Percentiles rank a stretch among this genome's conserved stretches.
phyloP scores from a whole-genome alignment of 2,888 invertebrate genomes.

The Merodon equestris region DNA sequence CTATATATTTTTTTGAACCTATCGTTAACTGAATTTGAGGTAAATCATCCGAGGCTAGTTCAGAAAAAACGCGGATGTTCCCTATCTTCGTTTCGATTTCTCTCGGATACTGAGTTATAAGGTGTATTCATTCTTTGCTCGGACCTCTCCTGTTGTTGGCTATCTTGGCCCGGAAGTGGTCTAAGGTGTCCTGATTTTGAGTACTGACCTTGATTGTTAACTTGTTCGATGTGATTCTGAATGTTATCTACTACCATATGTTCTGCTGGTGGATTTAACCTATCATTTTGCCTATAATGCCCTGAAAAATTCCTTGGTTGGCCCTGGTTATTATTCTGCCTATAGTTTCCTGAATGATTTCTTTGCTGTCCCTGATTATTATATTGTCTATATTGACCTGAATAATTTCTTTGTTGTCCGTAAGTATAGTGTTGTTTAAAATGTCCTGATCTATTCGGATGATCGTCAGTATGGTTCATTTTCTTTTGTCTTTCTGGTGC shows the following conservation, averaged over 20 bases:
- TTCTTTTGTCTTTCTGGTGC: slow-evolving; percentile 8
- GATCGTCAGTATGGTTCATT: background rate
- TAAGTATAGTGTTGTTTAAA: background rate
- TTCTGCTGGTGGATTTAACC: slow-evolving; percentile 2
- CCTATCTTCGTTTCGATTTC: background rate
- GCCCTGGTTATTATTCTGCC: slow-evolving; percentile 5
- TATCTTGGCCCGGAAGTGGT: slow-evolving; percentile 11
- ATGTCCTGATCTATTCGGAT: slow-evolving; percentile 9
- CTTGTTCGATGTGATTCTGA: background rate
- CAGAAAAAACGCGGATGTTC: slow-evolving; percentile 17
- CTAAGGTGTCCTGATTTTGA: slow-evolving; percentile 14
- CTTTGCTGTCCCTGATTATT: slow-evolving; percentile 8
- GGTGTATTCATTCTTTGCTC: slow-evolving; percentile 11
- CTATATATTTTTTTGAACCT: too few species aligned
- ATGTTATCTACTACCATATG: slow-evolving; percentile 12
- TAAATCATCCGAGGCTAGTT: slow-evolving; percentile 22
- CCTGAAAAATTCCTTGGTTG: slow-evolving; percentile 10
- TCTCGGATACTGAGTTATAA: background rate
- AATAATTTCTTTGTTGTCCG: slow-evolving; percentile 8
- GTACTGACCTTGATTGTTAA: slow-evolving; percentile 13
- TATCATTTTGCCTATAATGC: slow-evolving; percentile 3
- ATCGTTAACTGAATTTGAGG: slow-evolving; percentile 1
- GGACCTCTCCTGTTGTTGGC: slow-evolving; percentile 15
- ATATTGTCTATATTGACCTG: slow-evolving; percentile 4
- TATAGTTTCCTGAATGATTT: background rate